phyloP scores from a whole-genome alignment of 2,797 vertebrate genomes.

The Syngnathus rostellatus region DNA sequence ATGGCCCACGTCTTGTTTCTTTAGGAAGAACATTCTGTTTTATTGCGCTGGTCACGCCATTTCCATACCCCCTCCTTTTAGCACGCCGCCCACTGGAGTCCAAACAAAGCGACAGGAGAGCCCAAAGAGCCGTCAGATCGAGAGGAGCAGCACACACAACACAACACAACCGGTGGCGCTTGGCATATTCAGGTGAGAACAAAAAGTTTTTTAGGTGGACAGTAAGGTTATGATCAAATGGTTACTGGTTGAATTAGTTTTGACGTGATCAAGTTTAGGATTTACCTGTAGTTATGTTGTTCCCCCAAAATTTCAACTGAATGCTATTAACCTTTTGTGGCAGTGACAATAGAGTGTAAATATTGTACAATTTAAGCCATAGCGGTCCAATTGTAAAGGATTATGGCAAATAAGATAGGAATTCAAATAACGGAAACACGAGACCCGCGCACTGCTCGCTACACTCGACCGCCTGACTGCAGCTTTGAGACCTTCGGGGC shows the following conservation, averaged over 20 bases:
- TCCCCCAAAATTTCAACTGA: no score
- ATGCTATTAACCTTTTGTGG: no score
- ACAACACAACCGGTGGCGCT: background rate
- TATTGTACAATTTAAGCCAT: background rate
- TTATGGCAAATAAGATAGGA: background rate
- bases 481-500: background rate
- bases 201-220: background rate
- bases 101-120: conserved; percentile 5
- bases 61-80: conserved; percentile 38
- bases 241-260: background rate
- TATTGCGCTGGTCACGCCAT: conserved; percentile 30
- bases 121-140: background rate
- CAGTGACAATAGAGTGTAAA: no score
- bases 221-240: background rate
- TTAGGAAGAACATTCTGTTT: conserved; percentile 38
- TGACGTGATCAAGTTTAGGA: background rate
- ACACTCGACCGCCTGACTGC: background rate
- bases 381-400: background rate
- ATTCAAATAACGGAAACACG: background rate
- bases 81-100: conserved; percentile 13
- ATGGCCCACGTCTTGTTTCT: conserved; percentile 48
- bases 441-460: background rate
- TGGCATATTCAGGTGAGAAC: background rate
- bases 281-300: background rate
- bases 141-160: conserved; percentile 4